These are phyloP conservation scores for Chouioia cunea DNA, from an alignment of 2,888 invertebrate genomes.

Conservation along the genomic window DNA sequence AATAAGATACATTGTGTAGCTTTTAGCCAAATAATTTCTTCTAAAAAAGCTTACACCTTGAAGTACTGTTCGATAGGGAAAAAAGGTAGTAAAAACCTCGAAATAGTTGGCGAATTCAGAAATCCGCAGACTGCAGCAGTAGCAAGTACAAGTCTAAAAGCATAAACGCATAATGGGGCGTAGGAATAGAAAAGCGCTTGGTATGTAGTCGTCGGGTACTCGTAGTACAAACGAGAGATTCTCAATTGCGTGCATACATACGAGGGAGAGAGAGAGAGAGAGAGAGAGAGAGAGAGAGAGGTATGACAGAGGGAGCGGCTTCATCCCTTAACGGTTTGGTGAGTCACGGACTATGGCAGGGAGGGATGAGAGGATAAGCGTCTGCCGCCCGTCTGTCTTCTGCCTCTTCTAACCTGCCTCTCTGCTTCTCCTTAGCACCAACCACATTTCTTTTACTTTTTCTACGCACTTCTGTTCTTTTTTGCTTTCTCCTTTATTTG, in stretches of 20 bases:
- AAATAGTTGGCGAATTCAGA: no score
- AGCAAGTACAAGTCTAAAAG: neutral
- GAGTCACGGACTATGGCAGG: constrained; percentile 62
- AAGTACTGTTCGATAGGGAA: no score
- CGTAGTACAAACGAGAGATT: no score
- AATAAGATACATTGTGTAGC: no score
- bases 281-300: constrained; percentile 17
- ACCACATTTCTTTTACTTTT: constrained; percentile 34
- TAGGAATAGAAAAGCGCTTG: neutral
- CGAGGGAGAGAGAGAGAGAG: constrained; percentile 9
- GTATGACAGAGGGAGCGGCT: constrained; percentile 55
- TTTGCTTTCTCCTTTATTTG: constrained; percentile 23
- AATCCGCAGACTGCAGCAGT: neutral
- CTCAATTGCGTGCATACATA: no score
- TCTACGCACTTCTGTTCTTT: constrained; percentile 18
- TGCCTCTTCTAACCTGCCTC: constrained; percentile 56
- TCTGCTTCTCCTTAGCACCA: constrained; percentile 45
- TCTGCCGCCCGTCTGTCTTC: constrained; percentile 68
- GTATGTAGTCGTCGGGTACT: neutral
- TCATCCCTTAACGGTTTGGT: constrained; percentile 66
- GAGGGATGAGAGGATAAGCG: constrained; percentile 61
- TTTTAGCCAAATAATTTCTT: no score
- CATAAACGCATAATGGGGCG: neutral
- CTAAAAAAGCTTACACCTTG: no score
- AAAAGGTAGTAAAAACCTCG: no score